Evolutionary conservation across 2,888 invertebrate genomes (phyloP), one percentile per base, ranked within the genome.

Genomic region (Ferrisia virgata): DNA sequence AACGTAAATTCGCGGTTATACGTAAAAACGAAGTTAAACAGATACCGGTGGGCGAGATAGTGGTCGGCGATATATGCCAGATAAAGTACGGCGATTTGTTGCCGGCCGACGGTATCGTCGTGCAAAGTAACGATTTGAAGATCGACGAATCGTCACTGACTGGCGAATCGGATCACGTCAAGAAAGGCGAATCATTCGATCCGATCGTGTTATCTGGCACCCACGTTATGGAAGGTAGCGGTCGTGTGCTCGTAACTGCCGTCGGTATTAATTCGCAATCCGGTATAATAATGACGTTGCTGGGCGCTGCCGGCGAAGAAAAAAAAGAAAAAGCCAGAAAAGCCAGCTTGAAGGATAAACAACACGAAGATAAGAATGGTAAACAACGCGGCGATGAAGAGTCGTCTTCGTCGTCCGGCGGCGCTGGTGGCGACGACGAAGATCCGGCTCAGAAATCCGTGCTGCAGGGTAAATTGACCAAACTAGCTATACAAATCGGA

Each of bases 161-260:
- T 13, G 93, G 93, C 85, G 93, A 93, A 88, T 92, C 92, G n/a
- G 92, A 93, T 88, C 92, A 92, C 87, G 92, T 93, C 36, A 92
- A 92, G 88, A 93, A 93, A 87, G 90, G 91, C 85, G 90, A 90
- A 86, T 87, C 88, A 64, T 88, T 87, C 31, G 92, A 93, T 88
- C 91, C 92, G 1, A 91, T 92, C 89, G 88, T 87, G 8, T 85
- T 87, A 3, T 87, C 88, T 89, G 92, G 92, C 85, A 93, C 92
- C 22, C 92, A 93, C 87, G 92, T 92, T 13, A 93, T 93, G 92
- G 93, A 93, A 88, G 93, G 92, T 40, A 92, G 91, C 87, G 92
- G 92, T 2, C 91, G 91, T 88, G 91, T 92, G 90, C 86, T 93
- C 85, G 91, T 92, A 72, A 91, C 92, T 8, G 92, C 92, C 11